Conservation (phyloP, 2,888 invertebrate species). For the Apamea sordens region DNA sequence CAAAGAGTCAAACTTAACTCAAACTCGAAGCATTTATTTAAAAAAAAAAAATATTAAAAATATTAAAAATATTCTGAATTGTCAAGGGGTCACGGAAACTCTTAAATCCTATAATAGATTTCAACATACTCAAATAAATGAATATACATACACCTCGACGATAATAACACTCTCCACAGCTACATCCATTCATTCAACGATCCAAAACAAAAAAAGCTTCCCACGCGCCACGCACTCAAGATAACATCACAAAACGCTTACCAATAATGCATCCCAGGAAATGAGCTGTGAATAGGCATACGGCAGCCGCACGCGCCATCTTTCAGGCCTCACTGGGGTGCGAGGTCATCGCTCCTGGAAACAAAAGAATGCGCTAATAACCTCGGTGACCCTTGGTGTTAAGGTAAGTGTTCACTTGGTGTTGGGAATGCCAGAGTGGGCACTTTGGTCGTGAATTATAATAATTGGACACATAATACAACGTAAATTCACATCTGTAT, state of each 20-base stretch:
- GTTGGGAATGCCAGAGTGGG: neutral
- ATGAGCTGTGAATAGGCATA: constrained; percentile 87
- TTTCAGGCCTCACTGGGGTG: constrained; percentile 68
- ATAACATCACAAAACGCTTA: constrained; percentile 73
- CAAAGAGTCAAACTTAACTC: too few relatives aligned
- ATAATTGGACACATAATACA: neutral
- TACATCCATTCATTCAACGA: neutral
- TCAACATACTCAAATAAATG: neutral
- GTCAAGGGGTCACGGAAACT: too few relatives aligned
- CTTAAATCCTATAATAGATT: neutral
- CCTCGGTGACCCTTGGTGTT: constrained; percentile 57
- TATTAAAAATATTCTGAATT: too few relatives aligned
- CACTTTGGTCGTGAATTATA: neutral
- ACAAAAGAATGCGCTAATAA: constrained; percentile 83
- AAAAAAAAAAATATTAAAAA: too few relatives aligned
- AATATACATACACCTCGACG: neutral
- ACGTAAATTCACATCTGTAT: neutral
- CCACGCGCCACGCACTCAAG: constrained; percentile 13
- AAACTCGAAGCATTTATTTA: too few relatives aligned
- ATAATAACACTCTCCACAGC: neutral
- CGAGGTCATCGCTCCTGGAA: constrained; percentile 85
- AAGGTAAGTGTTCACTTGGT: constrained; percentile 31
- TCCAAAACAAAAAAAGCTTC: neutral
- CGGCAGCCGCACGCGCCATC: constrained; percentile 83
- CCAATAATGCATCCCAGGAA: constrained; percentile 88